Base-by-base conservation (phyloP, 1,140 invertebrate species). In the Cryptotermes secundus region DNA sequence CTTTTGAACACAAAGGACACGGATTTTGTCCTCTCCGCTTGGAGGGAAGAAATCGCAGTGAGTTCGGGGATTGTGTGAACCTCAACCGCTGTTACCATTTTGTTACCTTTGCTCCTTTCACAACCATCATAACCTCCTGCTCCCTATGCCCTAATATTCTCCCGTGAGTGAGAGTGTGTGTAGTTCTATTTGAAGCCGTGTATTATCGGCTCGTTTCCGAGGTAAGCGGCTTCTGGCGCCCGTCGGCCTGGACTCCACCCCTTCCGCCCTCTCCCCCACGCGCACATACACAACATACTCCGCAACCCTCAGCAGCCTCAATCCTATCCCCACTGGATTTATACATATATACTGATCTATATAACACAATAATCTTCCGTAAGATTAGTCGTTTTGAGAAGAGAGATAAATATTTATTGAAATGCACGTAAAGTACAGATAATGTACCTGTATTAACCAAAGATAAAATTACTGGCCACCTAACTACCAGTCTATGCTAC, bases 221-320 rank as follows among this genome's bases (percentile, higher is more conserved):
- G 59, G n/a, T 72, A 72, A 72, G 59, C 59, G 59, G 59, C 59
- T 72, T 72, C 59, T 31, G n/a, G 59, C 59, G 59, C 14, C 59
- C 26, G 59, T 31, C 59, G 59, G 59, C n/a, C 26, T 72, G 59
- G n/a, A 72, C n/a, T 0, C n/a, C 59, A 6, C 26, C 2, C 7
- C 59, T 9, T 7, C 14, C 26, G 6, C 26, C 14, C 59, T 26
- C 4, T 31, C 10, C 59, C n/a, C 59, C 59, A 10, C 4, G 26
- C 0, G 3, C 59, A 72, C 26, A n/a, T 72, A n/a, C 59, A 72
- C n/a, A 65, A 72, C 9, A 2, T 31, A 38, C 38, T 6, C 38
- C 38, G 4, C 38, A 38, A 38, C 38, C 38, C 12, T 12, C 38
- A 38, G 38, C 38, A 38, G 38, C 4, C 38, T 6, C 38, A 38